Conservation (phyloP, 2,797 vertebrate genomes). For the Centropyge bicolor region DNA sequence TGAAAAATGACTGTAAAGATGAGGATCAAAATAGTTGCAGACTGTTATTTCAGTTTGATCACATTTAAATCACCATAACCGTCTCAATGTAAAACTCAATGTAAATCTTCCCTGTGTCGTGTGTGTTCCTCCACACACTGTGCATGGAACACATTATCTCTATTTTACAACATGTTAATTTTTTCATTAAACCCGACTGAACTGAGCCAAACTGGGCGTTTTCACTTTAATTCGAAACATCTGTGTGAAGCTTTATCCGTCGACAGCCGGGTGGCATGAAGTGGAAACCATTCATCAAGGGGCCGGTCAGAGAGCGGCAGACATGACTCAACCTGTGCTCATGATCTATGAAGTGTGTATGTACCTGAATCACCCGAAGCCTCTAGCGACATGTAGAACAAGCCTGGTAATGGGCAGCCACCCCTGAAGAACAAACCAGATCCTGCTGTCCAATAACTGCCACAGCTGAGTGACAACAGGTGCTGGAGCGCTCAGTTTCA, state of each 20-base stretch:
- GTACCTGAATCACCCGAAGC: constrained; percentile 28
- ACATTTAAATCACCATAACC: background rate
- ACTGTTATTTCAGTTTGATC: background rate
- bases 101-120: background rate
- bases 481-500: constrained; percentile 32
- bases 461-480: constrained; percentile 61
- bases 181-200: background rate
- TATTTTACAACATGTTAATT: constrained; percentile 22
- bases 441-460: constrained; percentile 50
- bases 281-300: constrained; percentile 23
- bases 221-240: constrained; percentile 22
- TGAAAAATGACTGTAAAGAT: background rate
- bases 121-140: background rate
- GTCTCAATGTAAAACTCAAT: background rate
- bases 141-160: background rate
- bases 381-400: constrained; percentile 22
- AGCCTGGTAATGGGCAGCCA: constrained; percentile 26
- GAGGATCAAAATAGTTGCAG: background rate
- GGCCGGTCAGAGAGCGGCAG: background rate
- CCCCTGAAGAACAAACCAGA: constrained; percentile 57
- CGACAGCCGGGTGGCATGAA: background rate
- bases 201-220: background rate
- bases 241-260: background rate
- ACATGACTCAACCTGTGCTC: constrained; percentile 27
- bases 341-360: constrained; percentile 35